Base-by-base conservation (phyloP, 2,113 vertebrate genomes). In the Pseudonaja textilis region DNA sequence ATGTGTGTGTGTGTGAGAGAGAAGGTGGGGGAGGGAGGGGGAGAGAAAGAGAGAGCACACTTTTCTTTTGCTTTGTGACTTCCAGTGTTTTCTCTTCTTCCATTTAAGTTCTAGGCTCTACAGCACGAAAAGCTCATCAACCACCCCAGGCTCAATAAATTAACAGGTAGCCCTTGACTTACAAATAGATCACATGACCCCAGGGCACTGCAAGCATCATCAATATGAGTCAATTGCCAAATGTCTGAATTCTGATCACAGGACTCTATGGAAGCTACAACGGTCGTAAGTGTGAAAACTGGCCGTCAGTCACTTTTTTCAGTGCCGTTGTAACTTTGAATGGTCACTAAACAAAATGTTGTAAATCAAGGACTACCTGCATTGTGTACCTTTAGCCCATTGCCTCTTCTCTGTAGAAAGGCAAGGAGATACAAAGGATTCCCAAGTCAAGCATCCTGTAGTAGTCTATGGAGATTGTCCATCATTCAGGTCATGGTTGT, bases 21-120 rank as follows among this genome's bases (percentile, higher is more conserved):
- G 57, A 25, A 1, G 0, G 26, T 0, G 3, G 10, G 56, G 20
- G 18, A 20, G 18, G 4, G 55, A 5, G 4, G 14, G 4, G 16
- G 18, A 20, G 55, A 55, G 54, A 18, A 18, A 5, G 4, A 20
- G 55, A 20, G 18, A 20, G 55, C 4, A 25, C 26, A 64, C 29
- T 34, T 69, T 50, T 69, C 14, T 69, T 69, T 29, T 16, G 14
- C 5, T 69, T 69, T n/a, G 74, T 22, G 74, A 22, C 20, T 39
- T 81, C 7, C 34, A 42, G 20, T 42, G 74, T 34, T 81, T 81
- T 42, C 18, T 57, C 92, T 93, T 74, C 50, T 81, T 81, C 34
- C 34, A 20, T 81, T 18, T 74, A 74, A 34, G 12, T 16, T 74
- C 29, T 81, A 18, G 7, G 34, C 18, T 81, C 5, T 85, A 50